Evolutionary conservation across 2,113 vertebrate genomes (phyloP), one percentile per base, ranked within the genome.

Genomic region (Dipodomys merriami): DNA sequence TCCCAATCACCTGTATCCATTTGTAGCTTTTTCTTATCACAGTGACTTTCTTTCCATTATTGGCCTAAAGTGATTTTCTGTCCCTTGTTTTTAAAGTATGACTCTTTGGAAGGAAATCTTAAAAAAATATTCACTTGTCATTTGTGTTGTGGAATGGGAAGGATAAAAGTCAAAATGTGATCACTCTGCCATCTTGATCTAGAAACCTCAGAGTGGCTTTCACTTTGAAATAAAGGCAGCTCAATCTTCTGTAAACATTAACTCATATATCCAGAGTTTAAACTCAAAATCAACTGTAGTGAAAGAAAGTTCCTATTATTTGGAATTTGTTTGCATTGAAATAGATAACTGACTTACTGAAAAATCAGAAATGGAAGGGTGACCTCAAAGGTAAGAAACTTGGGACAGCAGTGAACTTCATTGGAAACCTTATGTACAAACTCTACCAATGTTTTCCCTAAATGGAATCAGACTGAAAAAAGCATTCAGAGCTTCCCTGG

Each of bases 391-490:
- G 25, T 20, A 67, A n/a, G 91, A n/a, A 67, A 83, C 62, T 7
- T 33, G 62, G 86, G 8, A 65, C 83, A 53, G 88, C 81, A 93
- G 60, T 39, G 76, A 72, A 85, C 89, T 71, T 27, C 9, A 89
- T 5, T 87, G 67, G 44, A 83, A 95, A 69, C n/a, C 83, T 86
- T 91, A 86, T 84, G 69, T 13, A 92, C 16, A 92, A 93, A 90
- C 74, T n/a, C 77, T 95, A 91, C 87, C 86, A 93, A 46, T 88
- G 30, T 91, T 96, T 96, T 62, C 96, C 94, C 93, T 84, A 96
- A 94, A 97, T 86, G 93, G 93, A 97, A 94, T 78, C 29, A 65
- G 92, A 79, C 5, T 0, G 0, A 35, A 22, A 23, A 86, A 74
- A 2, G 84, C 87, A 49, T 0, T 25, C 25, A 16, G 80, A 91